Evolutionary conservation across 2,797 vertebrate genomes (phyloP), one percentile per base, ranked within the genome.

Genomic region (Acridotheres tristis): DNA sequence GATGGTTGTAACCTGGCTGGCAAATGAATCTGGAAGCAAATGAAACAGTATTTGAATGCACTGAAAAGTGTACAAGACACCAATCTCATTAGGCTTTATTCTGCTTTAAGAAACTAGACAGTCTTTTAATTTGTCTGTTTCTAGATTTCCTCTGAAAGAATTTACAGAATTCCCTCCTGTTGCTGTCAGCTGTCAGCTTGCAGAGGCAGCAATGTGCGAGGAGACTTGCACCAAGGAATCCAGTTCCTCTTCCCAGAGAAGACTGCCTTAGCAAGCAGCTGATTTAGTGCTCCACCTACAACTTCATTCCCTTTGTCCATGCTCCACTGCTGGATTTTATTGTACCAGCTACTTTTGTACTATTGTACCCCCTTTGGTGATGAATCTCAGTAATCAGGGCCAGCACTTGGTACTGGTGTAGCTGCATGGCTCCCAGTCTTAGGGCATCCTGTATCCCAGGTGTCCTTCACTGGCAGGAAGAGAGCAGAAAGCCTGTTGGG

Each of bases 11-110:
- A 89, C 48, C 32, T 55, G 58, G 19, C 48, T 26, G 14, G 15
- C 62, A 42, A 80, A 82, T 89, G 29, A 78, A 73, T 83, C 74
- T 78, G 40, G 42, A 86, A 90, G 40, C 25, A 92, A 96, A 79
- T 18, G 84, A 85, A 91, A 50, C 27, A 54, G 18, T 7, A 0
- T 79, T 89, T 89, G 76, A 89, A 72, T 74, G 20, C 36, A 65
- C 45, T 51, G 55, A 51, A 47, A 95, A 79, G 53, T 23, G 25
- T 67, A 34, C 15, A 43, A 84, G 53, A 65, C 53, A 79, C n/a
- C 57, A 54, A 16, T 61, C 36, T 94, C 40, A 62, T 29, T 65
- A 63, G 57, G 22, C 5, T 67, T 76, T 75, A 51, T 90, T 25
- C 30, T 68, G 18, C 32, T 88, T 67, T 82, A 90, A 69, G 42